A percentile compares a stretch with the other conserved stretches of the same genome.
Conservation (phyloP, 2,113 vertebrate genomes). For the Bolborhynchus lineola region DNA sequence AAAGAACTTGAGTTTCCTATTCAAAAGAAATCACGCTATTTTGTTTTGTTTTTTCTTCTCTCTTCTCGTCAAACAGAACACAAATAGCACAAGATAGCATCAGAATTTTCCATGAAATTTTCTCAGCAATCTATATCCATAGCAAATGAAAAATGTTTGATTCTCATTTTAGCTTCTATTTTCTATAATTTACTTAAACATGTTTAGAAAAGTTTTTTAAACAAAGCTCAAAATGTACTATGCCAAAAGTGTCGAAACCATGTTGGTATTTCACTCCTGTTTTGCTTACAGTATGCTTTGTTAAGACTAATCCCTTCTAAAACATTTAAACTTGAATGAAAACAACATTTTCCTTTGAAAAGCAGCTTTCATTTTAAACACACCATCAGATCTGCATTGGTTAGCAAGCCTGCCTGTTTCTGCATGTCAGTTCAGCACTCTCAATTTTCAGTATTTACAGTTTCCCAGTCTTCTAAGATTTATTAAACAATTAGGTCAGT, state of each 20-base stretch:
- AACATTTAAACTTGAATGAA: neutral
- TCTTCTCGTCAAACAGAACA: neutral
- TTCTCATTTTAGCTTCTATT: neutral
- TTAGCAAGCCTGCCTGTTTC: neutral
- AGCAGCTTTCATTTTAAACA: neutral
- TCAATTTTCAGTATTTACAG: neutral
- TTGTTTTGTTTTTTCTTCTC: neutral
- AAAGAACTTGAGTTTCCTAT: neutral
- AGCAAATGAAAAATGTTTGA: neutral
- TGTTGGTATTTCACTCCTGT: neutral
- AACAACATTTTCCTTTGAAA: neutral
- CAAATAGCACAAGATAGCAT: neutral
- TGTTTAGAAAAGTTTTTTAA: conserved; percentile 6
- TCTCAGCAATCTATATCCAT: neutral
- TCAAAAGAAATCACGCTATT: neutral
- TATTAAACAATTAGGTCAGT: conserved; percentile 14
- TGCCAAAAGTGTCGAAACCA: neutral
- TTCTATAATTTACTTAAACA: neutral
- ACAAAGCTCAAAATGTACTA: neutral
- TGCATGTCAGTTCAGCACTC: neutral
- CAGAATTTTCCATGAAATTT: neutral
- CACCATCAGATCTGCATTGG: neutral
- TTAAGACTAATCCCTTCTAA: neutral
- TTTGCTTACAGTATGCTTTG: conserved; percentile 2
- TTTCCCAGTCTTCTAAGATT: neutral